phyloP scores from a whole-genome alignment of 1,140 invertebrate genomes.

The Philotrypesis tridentata region DNA sequence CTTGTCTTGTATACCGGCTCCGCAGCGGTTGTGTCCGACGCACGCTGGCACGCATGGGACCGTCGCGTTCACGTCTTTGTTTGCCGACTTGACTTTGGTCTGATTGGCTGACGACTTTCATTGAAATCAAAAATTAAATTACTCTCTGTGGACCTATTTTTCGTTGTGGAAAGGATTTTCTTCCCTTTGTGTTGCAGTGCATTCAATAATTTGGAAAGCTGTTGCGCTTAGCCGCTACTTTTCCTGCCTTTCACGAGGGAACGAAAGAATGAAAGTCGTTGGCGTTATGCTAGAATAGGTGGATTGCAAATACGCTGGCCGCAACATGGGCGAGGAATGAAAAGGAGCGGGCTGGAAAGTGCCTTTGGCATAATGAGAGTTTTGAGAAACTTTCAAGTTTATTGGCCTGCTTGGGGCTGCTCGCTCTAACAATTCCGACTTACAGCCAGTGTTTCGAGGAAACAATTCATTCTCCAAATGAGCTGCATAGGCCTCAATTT shows the following conservation, averaged over 20 bases:
- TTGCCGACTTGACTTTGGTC: not conserved
- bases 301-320: not conserved
- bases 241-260: not conserved
- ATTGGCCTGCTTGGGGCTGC: not conserved
- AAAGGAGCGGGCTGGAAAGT: not conserved
- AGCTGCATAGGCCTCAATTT: not conserved
- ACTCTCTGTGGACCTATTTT: too few species aligned
- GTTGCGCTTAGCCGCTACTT: not conserved
- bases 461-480: not conserved
- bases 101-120: too few species aligned
- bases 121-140: too few species aligned
- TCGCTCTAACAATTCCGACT: not conserved
- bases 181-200: too few species aligned
- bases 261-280: not conserved
- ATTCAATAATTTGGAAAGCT: not conserved
- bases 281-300: not conserved
- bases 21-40: conserved; percentile 1
- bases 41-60: not conserved
- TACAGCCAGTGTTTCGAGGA: not conserved
- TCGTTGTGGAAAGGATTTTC: too few species aligned
- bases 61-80: not conserved
- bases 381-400: conserved; percentile 6
- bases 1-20: not conserved
- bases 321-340: not conserved
- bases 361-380: conserved; percentile 5